phyloP scores from a whole-genome alignment of 1,140 invertebrate species.

The Diachasma alloeum region DNA sequence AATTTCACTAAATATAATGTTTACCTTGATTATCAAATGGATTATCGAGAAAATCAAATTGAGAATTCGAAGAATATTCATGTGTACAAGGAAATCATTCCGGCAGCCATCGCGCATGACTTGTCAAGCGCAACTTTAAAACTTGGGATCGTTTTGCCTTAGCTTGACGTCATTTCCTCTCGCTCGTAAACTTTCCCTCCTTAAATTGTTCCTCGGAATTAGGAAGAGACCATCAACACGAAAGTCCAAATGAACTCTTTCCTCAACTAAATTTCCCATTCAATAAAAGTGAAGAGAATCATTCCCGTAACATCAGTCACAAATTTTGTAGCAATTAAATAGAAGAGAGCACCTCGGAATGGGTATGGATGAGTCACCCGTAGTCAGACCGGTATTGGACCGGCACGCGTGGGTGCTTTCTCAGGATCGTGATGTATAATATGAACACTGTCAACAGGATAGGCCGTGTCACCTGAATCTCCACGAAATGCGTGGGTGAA shows the following conservation, averaged over 20 bases:
- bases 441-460: not conserved
- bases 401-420: not conserved
- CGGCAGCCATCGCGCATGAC: constrained; percentile 53
- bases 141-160: constrained; percentile 44
- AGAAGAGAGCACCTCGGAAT: not conserved
- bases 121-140: constrained; percentile 57
- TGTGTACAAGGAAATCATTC: constrained; percentile 42
- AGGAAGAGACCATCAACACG: not conserved
- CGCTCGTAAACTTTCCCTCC: not conserved
- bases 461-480: too few relatives aligned
- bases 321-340: not conserved
- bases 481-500: not conserved
- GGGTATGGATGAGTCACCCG: not conserved
- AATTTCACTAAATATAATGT: not conserved
- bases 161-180: constrained; percentile 53
- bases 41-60: constrained; percentile 25
- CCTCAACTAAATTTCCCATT: not conserved
- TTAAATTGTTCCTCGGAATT: not conserved
- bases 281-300: too few relatives aligned
- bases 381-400: not conserved
- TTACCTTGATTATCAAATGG: not conserved
- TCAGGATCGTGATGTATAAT: not conserved
- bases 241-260: not conserved
- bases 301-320: too few relatives aligned
- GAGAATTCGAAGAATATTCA: constrained; percentile 35